Percentiles rank a stretch among this genome's conserved stretches.
Conservation (phyloP, 2,888 invertebrate genomes). For the Rhorus exstirpatorius region DNA sequence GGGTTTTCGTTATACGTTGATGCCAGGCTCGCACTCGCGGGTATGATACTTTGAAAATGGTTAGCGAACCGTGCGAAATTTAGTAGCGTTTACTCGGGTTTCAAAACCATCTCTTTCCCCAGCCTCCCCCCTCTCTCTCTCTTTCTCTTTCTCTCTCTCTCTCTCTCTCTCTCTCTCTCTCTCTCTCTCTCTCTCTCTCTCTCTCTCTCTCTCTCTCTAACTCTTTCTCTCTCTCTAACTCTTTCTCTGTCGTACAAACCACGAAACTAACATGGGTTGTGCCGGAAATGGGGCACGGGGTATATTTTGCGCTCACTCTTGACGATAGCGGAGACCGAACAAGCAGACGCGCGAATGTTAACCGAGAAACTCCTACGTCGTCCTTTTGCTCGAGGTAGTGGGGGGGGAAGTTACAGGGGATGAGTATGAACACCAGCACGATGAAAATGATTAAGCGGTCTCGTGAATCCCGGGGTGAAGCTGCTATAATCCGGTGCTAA, state of each 20-base stretch:
- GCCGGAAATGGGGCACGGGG: conserved; percentile 71
- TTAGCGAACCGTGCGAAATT: conserved; percentile 68
- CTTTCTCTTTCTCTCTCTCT: conserved; percentile 22
- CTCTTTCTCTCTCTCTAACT: conserved; percentile 20
- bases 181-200: conserved; percentile 22
- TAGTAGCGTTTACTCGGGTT: conserved; percentile 66
- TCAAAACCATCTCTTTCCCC: conserved; percentile 56
- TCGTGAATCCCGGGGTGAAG: conserved; percentile 80
- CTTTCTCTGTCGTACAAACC: conserved; percentile 65
- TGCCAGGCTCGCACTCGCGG: conserved; percentile 47
- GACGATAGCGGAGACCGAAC: conserved; percentile 51
- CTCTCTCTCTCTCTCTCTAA: conserved; percentile 30
- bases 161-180: conserved; percentile 26
- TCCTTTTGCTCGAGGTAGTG: conserved; percentile 65
- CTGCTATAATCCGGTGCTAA: conserved; percentile 83
- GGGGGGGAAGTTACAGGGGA: conserved; percentile 47
- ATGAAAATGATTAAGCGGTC: conserved; percentile 84
- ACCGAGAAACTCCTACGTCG: conserved; percentile 15
- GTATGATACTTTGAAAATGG: conserved; percentile 68
- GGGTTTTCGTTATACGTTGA: conserved; percentile 55
- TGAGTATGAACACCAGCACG: conserved; percentile 71
- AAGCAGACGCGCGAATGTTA: conserved; percentile 55
- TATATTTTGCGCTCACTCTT: conserved; percentile 68
- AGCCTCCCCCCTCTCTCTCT: no score
- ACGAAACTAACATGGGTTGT: conserved; percentile 67